Base-by-base conservation (phyloP, 2,113 vertebrate species). In the Vidua macroura region DNA sequence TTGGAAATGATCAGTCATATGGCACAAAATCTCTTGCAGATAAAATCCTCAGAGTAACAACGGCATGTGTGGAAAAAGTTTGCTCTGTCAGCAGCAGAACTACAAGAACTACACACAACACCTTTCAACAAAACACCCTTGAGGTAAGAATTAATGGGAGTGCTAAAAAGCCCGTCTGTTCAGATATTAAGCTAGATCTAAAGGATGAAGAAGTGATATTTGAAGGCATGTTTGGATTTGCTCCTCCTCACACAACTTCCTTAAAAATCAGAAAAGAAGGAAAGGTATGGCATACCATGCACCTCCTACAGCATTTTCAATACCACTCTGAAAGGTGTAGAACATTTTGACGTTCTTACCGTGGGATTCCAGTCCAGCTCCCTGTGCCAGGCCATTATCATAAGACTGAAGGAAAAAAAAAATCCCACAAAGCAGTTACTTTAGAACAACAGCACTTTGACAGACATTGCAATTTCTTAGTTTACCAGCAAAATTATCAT, bases 351-450 rank as follows among this genome's bases (percentile, higher is more conserved):
- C 52, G 46, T 39, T 86, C 99, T 99, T 98, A 99, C 99, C 99
- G 78, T 99, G 99, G 83, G 99, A 99, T 97, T 99, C 99, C 93
- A 99, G 97, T 82, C 99, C 99, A 48, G 99, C 98, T 98, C 99
- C 99, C 92, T 99, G 99, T 23, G 98, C 99, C 97, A 99, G 98
- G 37, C 99, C 99, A 55, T 98, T 99, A 97, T 99, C 99, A 9
- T 99, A 99, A 3, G 99, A 99, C 99, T 99, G 96, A 83, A 97
- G 87, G 41, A 41, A 93, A 83, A 88, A 95, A 95, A 94, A 96
- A 96, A 83, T 2, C 18, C 33, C 97, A 88, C 7, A 88, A 84
- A 79, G 17, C 37, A 60, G 37, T 84, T 87, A 94, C 28, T 85
- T 84, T 9, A 74, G 53, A 92, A 60, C 2, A 13, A 90, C 23